Base-by-base conservation (phyloP, 2,797 vertebrate genomes). In the Manis pentadactyla region DNA sequence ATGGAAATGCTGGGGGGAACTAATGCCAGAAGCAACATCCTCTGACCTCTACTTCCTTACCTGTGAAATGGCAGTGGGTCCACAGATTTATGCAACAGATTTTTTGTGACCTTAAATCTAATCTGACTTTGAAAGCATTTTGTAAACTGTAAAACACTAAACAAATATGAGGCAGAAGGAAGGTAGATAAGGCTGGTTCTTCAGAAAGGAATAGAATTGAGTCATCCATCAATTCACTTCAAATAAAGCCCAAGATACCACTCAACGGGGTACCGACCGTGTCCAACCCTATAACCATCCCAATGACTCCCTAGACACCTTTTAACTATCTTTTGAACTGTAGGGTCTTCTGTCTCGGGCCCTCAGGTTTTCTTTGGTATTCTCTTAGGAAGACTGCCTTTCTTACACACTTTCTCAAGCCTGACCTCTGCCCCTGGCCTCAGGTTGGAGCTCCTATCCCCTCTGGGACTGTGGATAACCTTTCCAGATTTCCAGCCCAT, bases 401-500 rank as follows among this genome's bases (percentile, higher is more conserved):
- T 82, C 59, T 68, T 63, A 69, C 12, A 39, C 29, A 9, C 18
- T 57, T 73, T 86, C 53, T 95, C 42, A 68, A 69, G 53, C 31
- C 57, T 83, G 93, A 84, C 81, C 71, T 88, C 46, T 93, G 59
- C 21, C 90, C 12, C 42, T 42, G n/a, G 53, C 74, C 66, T 94
- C 87, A 7, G 31, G 37, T 31, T 31, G 21, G 57, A 75, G 53
- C 84, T 37, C 19, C 23, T 39, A 18, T 27, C 31, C 37, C 21
- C 14, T 0, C 11, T 29, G 27, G 59, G 81, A 37, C 71, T 46
- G 1, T 63, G 27, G 55, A 93, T 82, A 84, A 55, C 61, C 84
- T 85, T 93, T 90, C 53, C 92, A 94, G 94, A 94, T 91, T 73
- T 75, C 92, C 14, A 85, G 75, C 39, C 57, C 61, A 8, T 37